Percentiles rank a stretch among this genome's conserved stretches.
Conservation (phyloP, 2,888 invertebrate species). For the Frankliniella intonsa region DNA sequence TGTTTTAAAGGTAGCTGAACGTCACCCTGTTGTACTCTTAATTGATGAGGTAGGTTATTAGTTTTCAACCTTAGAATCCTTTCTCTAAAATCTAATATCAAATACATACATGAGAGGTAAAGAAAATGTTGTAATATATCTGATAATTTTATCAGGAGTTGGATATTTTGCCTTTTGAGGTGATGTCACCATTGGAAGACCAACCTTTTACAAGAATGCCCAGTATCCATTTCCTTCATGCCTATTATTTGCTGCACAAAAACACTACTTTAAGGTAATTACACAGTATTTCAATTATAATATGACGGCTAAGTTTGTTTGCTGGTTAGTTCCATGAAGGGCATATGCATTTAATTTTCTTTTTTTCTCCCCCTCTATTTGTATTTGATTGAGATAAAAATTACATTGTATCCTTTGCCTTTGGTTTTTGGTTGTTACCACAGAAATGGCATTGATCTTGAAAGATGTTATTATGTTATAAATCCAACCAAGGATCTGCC, state of each 20-base stretch:
- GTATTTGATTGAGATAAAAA: slow-evolving; percentile 54
- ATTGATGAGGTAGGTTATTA: background rate
- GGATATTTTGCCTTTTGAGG: slow-evolving; percentile 77
- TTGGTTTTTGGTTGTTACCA: slow-evolving; percentile 15
- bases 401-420: slow-evolving; percentile 40
- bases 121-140: background rate
- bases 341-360: too few species aligned
- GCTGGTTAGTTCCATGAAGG: too few species aligned
- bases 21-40: background rate
- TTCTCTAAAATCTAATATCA: too few species aligned
- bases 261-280: slow-evolving; percentile 48
- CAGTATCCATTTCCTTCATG: slow-evolving; percentile 63
- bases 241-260: slow-evolving; percentile 58
- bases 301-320: too few species aligned
- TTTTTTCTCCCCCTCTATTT: too few species aligned
- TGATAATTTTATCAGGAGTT: slow-evolving; percentile 53
- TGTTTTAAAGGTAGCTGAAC: background rate
- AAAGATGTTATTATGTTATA: slow-evolving; percentile 55
- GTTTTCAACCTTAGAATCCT: background rate
- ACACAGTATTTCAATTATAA: slow-evolving; percentile 40
- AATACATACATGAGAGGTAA: background rate
- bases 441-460: slow-evolving; percentile 40
- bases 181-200: slow-evolving; percentile 58
- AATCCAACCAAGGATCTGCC: slow-evolving; percentile 67
- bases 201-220: slow-evolving; percentile 71